Evolutionary conservation across 2,888 invertebrate genomes (phyloP).

Genomic region (Antheraea assamensis): DNA sequence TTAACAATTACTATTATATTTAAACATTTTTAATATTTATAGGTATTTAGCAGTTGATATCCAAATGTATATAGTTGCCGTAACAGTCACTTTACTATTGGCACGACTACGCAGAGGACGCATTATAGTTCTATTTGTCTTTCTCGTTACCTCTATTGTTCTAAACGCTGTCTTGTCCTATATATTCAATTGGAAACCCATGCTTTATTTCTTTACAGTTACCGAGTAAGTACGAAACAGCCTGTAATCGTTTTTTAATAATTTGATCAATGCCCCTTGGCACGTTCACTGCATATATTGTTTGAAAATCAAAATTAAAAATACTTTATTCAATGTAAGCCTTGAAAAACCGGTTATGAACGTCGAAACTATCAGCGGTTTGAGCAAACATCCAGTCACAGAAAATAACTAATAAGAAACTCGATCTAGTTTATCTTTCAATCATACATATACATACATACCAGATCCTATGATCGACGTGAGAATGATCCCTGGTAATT

Average conservation of each 20-base stretch:
- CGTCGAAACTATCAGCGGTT: no score
- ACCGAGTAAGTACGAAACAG: conserved; percentile 36
- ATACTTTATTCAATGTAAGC: no score
- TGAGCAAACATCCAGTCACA: no score
- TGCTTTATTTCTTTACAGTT: conserved; percentile 27
- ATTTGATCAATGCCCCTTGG: not conserved
- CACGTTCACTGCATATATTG: not conserved
- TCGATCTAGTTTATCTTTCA: no score
- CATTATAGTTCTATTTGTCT: conserved; percentile 17
- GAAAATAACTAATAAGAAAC: no score
- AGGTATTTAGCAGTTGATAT: conserved; percentile 34
- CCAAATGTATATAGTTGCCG: conserved; percentile 28
- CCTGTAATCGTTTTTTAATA: not conserved
- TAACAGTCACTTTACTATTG: conserved; percentile 22
- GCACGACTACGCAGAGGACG: conserved; percentile 14
- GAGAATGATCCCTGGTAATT: no score
- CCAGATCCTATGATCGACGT: no score
- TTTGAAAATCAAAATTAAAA: not conserved
- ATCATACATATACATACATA: no score
- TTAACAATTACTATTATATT: no score
- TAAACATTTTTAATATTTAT: no score
- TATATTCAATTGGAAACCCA: conserved; percentile 29
- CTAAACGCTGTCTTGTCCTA: conserved; percentile 31
- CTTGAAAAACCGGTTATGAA: no score
- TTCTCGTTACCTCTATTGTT: conserved; percentile 29